Evolutionary conservation across 2,797 vertebrate genomes (phyloP), one percentile per base, ranked within the genome.

Genomic region (Poecilia wingei): DNA sequence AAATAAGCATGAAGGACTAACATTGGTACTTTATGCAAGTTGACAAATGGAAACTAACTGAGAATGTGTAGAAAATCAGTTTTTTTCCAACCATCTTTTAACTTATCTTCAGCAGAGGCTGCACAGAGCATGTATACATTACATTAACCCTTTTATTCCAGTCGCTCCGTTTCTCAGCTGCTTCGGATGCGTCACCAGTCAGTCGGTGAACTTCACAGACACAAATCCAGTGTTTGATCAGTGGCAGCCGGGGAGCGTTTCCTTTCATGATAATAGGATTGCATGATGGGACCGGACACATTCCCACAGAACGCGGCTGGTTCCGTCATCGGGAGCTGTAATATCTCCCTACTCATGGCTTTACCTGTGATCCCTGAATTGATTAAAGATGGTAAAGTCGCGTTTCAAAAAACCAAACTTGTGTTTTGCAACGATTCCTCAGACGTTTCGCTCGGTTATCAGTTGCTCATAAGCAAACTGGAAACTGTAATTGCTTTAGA

Each of bases 401-500:
- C 47, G 70, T 89, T 86, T 84, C 76, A 88, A 85, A 84, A 82
- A 71, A 73, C 55, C 70, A 76, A 84, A 85, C 77, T 76, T 79
- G 80, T 59, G 82, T 90, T 90, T 84, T 75, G 61, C 64, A 10
- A 25, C 82, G 88, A 88, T 89, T 74, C 80, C 75, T 86, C 86
- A 82, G 74, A 86, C 73, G 76, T 85, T 88, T 77, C 74, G 43
- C 36, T 80, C 51, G 53, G 90, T 91, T 88, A 91, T 92, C 87
- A 87, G 87, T 77, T 66, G 59, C 86, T 88, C 79, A 78, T 39
- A 39, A 88, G 82, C 83, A 86, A 91, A 93, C 80, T 77, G 85
- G 87, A 87, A 86, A 81, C 74, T 76, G 79, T 94, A 92, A 94
- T 94, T 94, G 89, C 86, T 92, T 95, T 93, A 79, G 76, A 89